phyloP scores from a whole-genome alignment of 2,888 invertebrate genomes.

The Lacanobia wlatinum region DNA sequence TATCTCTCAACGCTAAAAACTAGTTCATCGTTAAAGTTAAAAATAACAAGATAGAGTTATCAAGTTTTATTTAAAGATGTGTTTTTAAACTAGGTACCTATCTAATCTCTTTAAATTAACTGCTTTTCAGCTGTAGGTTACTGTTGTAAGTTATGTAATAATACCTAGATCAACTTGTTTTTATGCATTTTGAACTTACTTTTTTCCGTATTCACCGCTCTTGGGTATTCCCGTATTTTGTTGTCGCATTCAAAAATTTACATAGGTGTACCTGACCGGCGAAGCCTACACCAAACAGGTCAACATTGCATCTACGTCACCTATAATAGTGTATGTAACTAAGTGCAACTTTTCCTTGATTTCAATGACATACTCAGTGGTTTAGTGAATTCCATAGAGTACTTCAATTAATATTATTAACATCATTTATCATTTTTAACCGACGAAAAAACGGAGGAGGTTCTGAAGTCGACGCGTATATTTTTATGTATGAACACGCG shows the following conservation, averaged over 20 bases:
- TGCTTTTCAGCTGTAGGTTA: not conserved
- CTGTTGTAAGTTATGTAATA: not conserved
- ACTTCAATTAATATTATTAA: too few relatives aligned
- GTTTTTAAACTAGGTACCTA: not conserved
- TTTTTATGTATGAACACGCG: too few relatives aligned
- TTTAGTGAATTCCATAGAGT: not conserved
- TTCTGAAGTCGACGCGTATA: too few relatives aligned
- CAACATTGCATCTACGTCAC: not conserved
- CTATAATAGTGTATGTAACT: not conserved
- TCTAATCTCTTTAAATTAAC: not conserved
- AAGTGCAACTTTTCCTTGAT: not conserved
- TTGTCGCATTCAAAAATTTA: not conserved
- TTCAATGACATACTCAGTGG: not conserved
- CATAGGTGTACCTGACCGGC: not conserved
- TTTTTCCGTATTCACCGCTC: not conserved
- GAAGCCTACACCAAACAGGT: not conserved
- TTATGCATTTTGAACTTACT: not conserved
- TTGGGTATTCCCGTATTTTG: not conserved
- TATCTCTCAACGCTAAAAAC: not conserved
- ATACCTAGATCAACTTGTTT: not conserved
- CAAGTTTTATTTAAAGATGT: not conserved
- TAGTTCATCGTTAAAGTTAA: slow-evolving; percentile 21
- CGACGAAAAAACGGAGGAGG: too few relatives aligned
- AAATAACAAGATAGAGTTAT: slow-evolving; percentile 34
- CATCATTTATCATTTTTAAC: too few relatives aligned